These are phyloP conservation scores for Dascillus cervinus DNA, from an alignment of 2,888 invertebrate species.

Conservation along the genomic window DNA sequence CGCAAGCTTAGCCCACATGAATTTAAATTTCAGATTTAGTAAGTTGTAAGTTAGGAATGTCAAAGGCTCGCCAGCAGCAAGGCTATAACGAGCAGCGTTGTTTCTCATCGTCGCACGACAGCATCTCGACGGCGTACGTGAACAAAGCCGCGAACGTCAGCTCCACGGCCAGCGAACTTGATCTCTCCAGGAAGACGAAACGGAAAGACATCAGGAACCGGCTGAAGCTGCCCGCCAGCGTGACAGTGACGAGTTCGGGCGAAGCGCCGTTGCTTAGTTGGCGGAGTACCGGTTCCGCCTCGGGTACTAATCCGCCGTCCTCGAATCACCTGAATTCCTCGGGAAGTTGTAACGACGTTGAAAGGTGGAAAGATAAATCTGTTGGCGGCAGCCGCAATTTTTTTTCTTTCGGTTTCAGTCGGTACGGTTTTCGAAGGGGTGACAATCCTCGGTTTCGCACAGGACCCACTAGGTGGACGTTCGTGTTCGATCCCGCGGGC, in stretches of 20 bases:
- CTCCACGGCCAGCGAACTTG: constrained; percentile 66
- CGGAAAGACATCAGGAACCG: constrained; percentile 53
- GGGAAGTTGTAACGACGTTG: constrained; percentile 59
- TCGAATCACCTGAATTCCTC: constrained; percentile 55
- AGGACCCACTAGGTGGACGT: constrained; percentile 76
- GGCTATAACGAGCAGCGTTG: constrained; percentile 47
- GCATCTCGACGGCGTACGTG: constrained; percentile 55
- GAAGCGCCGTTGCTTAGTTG: constrained; percentile 68
- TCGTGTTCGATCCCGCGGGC: constrained; percentile 97
- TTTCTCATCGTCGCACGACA: constrained; percentile 66
- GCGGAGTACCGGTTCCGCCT: constrained; percentile 49
- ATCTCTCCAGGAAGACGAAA: constrained; percentile 63
- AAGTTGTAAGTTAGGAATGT: constrained; percentile 71
- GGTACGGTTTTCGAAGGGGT: constrained; percentile 51
- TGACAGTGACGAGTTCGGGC: constrained; percentile 60
- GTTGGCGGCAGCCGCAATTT: too few relatives aligned
- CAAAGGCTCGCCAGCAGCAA: constrained; percentile 28
- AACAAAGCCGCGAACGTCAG: constrained; percentile 53
- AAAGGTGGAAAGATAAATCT: constrained; percentile 48
- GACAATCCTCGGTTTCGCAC: constrained; percentile 57
- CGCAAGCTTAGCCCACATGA: too few relatives aligned
- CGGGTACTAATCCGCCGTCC: constrained; percentile 48
- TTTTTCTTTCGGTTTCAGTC: constrained; percentile 36
- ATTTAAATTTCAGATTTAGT: constrained; percentile 67
- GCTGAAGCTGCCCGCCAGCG: constrained; percentile 55